Base-by-base conservation (phyloP, 2,797 vertebrate genomes). In the Sebastolobus alascanus region DNA sequence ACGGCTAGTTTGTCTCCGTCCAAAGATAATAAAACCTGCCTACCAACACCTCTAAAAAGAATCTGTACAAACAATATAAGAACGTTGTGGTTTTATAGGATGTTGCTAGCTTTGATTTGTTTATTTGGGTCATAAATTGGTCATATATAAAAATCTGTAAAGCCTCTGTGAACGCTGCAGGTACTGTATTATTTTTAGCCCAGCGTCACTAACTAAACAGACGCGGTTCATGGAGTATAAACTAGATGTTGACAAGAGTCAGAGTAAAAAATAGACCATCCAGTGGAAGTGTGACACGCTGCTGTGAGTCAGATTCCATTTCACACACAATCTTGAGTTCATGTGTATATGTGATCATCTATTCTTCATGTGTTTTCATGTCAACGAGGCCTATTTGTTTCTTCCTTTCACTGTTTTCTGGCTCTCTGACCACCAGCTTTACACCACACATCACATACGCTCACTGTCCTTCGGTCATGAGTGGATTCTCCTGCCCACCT, bases 281-380 rank as follows among this genome's bases (percentile, higher is more conserved):
- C 54, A 69, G 31, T 60, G 10, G 60, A n/a, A 71, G 40, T 8
- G 43, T 77, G 68, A 64, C 73, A 54, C 9, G 63, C 61, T 12
- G 37, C 25, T 55, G 29, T 75, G 70, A 43, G 59, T 83, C 74
- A 67, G 65, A 66, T 64, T 61, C 12, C 0, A 3, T 52, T 79
- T 73, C 68, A 69, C 40, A 52, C 68, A 31, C 43, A 64, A 70
- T 67, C 43, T 69, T 13, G n/a, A 58, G n/a, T 73, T 84, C 27
- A 61, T 13, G 7, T 74, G 68, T 35, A 13, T 71, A 50, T 63
- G 59, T 69, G 35, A 20, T 29, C 22, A n/a, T 71, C 83, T 52
- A 27, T 75, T 61, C 61, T 72, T 65, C 22, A 18, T 46, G 33
- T 69, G 71, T 86, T 73, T 86, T 61, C 75, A 37, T 76, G 72